phyloP scores from a whole-genome alignment of 2,888 invertebrate species.

The Cheilosia impressa region DNA sequence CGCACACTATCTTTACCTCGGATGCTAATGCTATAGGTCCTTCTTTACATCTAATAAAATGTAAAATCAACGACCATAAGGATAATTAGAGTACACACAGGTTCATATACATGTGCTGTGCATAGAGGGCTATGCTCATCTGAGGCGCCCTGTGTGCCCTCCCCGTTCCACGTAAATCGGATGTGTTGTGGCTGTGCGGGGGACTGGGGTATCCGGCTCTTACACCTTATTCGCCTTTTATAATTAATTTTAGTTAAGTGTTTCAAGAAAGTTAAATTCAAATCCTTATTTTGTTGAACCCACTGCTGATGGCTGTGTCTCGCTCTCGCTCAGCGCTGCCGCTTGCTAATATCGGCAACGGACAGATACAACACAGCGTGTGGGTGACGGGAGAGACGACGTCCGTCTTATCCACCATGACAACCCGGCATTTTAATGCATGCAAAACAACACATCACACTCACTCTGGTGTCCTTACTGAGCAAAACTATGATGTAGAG shows the following conservation, averaged over 20 bases:
- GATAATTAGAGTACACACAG: conserved; percentile 74
- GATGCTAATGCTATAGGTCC: conserved; percentile 72
- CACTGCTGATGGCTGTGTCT: conserved; percentile 52
- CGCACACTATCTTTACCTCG: conserved; percentile 47
- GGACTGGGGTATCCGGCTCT: conserved; percentile 54
- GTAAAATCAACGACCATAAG: conserved; percentile 76
- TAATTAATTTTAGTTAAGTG: conserved; percentile 76
- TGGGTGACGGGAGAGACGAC: conserved; percentile 16
- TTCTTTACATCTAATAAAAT: conserved; percentile 75
- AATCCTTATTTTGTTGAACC: conserved; percentile 74
- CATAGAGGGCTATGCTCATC: neutral
- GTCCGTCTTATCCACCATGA: conserved; percentile 72
- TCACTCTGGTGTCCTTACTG: conserved; percentile 59
- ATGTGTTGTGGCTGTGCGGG: conserved; percentile 45
- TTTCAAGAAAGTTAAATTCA: conserved; percentile 76
- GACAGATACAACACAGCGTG: conserved; percentile 30
- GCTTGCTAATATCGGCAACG: conserved; percentile 25
- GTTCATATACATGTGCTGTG: conserved; percentile 31
- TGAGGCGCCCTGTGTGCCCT: neutral
- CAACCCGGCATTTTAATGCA: conserved; percentile 74
- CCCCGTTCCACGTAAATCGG: conserved; percentile 25
- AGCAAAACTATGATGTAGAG: conserved; percentile 73
- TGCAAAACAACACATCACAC: conserved; percentile 75
- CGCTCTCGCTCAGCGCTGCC: conserved; percentile 21
- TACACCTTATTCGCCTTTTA: conserved; percentile 75